These are phyloP conservation scores for Parelbella ahira DNA, from an alignment of 2,888 invertebrate species.

Conservation along the genomic window DNA sequence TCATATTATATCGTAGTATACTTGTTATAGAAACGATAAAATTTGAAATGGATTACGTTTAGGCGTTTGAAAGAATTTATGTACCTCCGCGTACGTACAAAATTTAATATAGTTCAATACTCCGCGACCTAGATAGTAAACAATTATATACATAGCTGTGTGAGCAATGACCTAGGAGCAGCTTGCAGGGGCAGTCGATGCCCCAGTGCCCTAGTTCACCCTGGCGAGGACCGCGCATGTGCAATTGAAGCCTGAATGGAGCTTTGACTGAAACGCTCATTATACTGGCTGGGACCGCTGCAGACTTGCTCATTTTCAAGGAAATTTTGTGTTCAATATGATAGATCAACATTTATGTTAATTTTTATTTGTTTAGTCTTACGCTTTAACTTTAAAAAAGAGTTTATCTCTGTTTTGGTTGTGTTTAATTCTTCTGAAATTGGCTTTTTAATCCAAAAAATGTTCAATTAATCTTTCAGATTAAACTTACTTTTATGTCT, in stretches of 20 bases:
- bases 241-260: conserved; percentile 46
- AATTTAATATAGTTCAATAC: conserved; percentile 32
- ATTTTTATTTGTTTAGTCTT: no score
- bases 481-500: no score
- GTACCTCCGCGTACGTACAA: conserved; percentile 18
- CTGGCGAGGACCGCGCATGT: conserved; percentile 53
- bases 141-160: conserved; percentile 38
- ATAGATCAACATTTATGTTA: no score
- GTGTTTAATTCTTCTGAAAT: no score
- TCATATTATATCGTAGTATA: no score
- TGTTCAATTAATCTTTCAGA: no score
- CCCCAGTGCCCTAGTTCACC: conserved; percentile 62
- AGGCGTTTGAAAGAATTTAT: no score
- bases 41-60: no score
- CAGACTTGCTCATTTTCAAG: conserved; percentile 6
- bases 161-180: conserved; percentile 49
- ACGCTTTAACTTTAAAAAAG: no score
- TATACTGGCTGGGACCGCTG: conserved; percentile 7
- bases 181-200: conserved; percentile 58
- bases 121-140: conserved; percentile 53
- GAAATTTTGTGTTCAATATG: conserved; percentile 3
- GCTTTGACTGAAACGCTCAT: conserved; percentile 33
- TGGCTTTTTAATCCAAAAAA: no score
- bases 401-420: no score
- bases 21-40: no score